These are phyloP conservation scores for Porites lutea DNA, from an alignment of 64 coral and sea anemone genomes.

Conservation along the genomic window DNA sequence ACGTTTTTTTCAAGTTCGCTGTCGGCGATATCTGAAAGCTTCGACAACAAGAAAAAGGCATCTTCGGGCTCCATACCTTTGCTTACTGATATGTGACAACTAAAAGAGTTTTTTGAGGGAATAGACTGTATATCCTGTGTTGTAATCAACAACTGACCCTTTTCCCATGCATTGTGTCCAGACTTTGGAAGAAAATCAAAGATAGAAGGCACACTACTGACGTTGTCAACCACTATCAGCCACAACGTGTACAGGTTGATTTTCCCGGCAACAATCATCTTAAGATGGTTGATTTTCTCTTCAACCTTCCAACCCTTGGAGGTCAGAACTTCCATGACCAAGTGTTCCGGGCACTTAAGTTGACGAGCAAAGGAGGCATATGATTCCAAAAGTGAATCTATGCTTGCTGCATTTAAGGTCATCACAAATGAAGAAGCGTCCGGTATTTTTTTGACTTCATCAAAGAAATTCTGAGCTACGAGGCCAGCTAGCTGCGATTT, in stretches of 20 bases:
- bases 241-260: conserved; percentile 5
- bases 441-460: background rate
- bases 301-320: background rate
- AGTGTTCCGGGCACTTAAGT: background rate
- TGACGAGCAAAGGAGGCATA: too few species aligned
- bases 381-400: too few species aligned
- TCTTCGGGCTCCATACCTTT: conserved; percentile 66
- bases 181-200: background rate
- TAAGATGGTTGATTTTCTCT: background rate
- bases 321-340: background rate
- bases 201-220: too few species aligned
- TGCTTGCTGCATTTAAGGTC: too few species aligned
- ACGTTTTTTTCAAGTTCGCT: conserved; percentile 8
- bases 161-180: background rate
- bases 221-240: conserved; percentile 27
- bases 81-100: conserved; percentile 33
- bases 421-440: too few species aligned
- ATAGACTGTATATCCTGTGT: conserved; percentile 34
- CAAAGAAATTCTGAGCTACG: background rate
- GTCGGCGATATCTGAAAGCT: conserved; percentile 42
- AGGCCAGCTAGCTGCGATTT: too few species aligned
- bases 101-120: background rate
- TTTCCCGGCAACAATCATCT: background rate
- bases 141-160: conserved; percentile 35
- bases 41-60: conserved; percentile 11